A percentile compares a stretch with the other conserved stretches of the same genome.
Conservation (phyloP, 2,888 invertebrate species). For the Idaea straminata region DNA sequence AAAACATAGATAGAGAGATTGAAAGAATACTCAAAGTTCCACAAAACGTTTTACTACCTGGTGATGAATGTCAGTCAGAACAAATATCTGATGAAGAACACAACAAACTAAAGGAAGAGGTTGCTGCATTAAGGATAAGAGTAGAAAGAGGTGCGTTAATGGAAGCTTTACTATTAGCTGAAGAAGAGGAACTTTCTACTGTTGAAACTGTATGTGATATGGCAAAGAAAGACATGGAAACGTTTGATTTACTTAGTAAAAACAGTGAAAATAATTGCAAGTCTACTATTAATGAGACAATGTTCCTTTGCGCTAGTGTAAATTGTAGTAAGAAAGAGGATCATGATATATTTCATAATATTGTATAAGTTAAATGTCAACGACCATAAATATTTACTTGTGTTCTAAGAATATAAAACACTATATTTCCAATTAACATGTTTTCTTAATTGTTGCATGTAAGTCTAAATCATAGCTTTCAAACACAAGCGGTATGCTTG, state of each 20-base stretch:
- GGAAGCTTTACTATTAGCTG: slow-evolving; percentile 61
- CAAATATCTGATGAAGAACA: slow-evolving; percentile 60
- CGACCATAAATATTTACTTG: neutral
- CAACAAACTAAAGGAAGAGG: slow-evolving; percentile 58
- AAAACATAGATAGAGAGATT: slow-evolving; percentile 62
- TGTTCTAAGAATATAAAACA: neutral
- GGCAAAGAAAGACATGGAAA: slow-evolving; percentile 66
- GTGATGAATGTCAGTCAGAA: slow-evolving; percentile 62
- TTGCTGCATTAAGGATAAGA: slow-evolving; percentile 49
- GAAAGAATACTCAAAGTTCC: slow-evolving; percentile 61
- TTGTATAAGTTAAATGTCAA: slow-evolving; percentile 3
- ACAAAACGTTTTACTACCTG: slow-evolving; percentile 60
- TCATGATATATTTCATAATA: slow-evolving; percentile 17
- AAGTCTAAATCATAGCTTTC: too few species aligned
- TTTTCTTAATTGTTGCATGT: too few species aligned
- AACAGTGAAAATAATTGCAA: slow-evolving; percentile 45
- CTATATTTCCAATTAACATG: too few species aligned
- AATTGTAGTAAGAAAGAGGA: slow-evolving; percentile 46
- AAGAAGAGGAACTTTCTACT: slow-evolving; percentile 60
- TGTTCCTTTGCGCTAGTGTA: slow-evolving; percentile 57
- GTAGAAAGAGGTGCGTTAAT: slow-evolving; percentile 66
- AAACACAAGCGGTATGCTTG: too few species aligned
- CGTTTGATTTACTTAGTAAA: slow-evolving; percentile 54
- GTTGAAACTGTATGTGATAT: slow-evolving; percentile 62
- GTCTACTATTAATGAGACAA: slow-evolving; percentile 47